Evolutionary conservation across 1,140 invertebrate genomes (phyloP).

Genomic region (Spodoptera frugiperda): DNA sequence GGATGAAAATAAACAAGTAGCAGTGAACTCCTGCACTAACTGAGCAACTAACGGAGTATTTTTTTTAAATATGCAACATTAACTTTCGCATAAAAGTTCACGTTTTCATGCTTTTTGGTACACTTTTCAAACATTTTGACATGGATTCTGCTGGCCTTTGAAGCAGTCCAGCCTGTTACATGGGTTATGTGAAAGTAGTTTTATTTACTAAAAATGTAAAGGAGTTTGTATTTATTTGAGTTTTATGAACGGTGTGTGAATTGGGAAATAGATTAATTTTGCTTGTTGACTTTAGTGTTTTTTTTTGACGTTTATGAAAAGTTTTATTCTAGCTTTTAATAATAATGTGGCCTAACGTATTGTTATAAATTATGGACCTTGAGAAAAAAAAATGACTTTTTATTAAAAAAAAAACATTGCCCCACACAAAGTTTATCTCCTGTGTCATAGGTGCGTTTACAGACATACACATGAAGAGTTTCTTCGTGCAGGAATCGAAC

Average conservation of each 20-base stretch:
- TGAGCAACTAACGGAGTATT: too few species aligned
- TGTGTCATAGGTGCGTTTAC: too few species aligned
- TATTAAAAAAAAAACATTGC: too few species aligned
- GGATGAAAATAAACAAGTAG: neutral
- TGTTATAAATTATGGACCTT: too few species aligned
- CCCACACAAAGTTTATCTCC: too few species aligned
- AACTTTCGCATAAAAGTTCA: conserved; percentile 66
- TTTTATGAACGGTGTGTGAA: conserved; percentile 8
- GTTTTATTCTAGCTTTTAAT: too few species aligned
- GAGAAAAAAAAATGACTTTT: too few species aligned
- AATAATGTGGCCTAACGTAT: too few species aligned
- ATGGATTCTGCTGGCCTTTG: conserved; percentile 65
- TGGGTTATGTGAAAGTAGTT: conserved; percentile 30
- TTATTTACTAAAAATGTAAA: conserved; percentile 47
- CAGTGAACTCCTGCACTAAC: conserved; percentile 45
- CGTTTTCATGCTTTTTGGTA: conserved; percentile 58
- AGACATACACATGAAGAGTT: too few species aligned
- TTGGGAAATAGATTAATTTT: neutral
- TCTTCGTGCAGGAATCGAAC: too few species aligned
- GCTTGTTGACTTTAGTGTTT: too few species aligned
- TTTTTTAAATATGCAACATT: conserved; percentile 67
- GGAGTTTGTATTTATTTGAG: conserved; percentile 41
- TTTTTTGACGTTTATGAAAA: too few species aligned
- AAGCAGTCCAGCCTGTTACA: conserved; percentile 51
- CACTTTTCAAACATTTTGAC: conserved; percentile 70